These are phyloP conservation scores for Sinelater perroti DNA, from an alignment of 2,888 invertebrate genomes.

Conservation along the genomic window DNA sequence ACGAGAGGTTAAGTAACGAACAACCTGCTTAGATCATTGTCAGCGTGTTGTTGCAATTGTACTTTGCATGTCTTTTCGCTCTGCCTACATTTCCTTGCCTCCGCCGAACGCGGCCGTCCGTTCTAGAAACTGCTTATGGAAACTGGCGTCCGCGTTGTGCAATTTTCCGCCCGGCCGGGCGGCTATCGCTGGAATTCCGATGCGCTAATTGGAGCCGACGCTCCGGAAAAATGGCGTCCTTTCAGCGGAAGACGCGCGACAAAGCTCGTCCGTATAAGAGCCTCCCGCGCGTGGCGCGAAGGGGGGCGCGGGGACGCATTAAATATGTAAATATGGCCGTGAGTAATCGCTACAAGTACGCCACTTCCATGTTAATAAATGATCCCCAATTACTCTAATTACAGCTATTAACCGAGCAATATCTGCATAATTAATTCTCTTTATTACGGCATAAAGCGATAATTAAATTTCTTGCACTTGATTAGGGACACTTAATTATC, in stretches of 20 bases:
- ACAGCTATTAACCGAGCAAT: conserved; percentile 30
- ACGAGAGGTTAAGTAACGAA: conserved; percentile 25
- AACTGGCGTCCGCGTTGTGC: conserved; percentile 11
- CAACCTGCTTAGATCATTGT: conserved; percentile 25
- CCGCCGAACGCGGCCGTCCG: conserved; percentile 11
- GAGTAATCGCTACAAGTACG: conserved; percentile 23
- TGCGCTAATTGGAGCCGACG: neutral
- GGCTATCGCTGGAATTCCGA: neutral
- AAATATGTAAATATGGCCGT: conserved; percentile 25
- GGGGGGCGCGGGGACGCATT: neutral
- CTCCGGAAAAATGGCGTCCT: neutral
- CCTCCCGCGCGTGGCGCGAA: neutral
- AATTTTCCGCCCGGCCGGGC: too few species aligned
- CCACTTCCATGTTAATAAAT: conserved; percentile 31
- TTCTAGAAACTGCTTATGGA: conserved; percentile 20
- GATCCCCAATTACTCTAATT: conserved; percentile 36
- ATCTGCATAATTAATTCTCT: conserved; percentile 36
- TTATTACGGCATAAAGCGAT: conserved; percentile 35
- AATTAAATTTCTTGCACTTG: conserved; percentile 35
- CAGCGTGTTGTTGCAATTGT: conserved; percentile 23
- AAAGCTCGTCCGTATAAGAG: neutral
- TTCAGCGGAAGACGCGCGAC: neutral
- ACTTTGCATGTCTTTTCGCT: conserved; percentile 6
- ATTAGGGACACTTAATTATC: conserved; percentile 30
- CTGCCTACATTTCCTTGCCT: conserved; percentile 13